Evolutionary conservation across 2,113 vertebrate genomes (phyloP).

Genomic region (Gadus chalcogrammus): DNA sequence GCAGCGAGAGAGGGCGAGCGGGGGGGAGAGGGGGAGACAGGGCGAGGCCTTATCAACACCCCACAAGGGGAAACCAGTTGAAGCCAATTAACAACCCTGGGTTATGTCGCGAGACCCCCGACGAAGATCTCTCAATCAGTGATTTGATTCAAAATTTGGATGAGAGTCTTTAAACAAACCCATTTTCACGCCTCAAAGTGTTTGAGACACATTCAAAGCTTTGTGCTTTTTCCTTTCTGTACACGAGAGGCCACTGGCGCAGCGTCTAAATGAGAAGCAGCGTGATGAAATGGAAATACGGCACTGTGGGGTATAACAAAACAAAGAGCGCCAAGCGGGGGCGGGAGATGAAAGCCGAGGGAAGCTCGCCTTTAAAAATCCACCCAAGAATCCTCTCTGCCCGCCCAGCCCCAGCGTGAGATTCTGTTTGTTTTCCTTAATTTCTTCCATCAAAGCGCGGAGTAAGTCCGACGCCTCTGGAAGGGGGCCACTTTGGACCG

Average conservation of each 20-base stretch:
- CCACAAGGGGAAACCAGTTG: no score
- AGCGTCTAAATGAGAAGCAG: slow-evolving; percentile 35
- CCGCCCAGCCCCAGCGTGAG: slow-evolving; percentile 9
- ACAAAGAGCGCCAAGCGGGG: slow-evolving; percentile 46
- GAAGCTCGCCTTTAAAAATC: slow-evolving; percentile 15
- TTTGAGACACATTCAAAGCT: background rate
- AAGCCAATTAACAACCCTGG: no score
- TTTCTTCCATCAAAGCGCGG: slow-evolving; percentile 14
- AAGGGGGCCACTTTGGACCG: slow-evolving; percentile 17
- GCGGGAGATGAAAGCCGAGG: background rate
- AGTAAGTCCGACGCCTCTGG: slow-evolving; percentile 31
- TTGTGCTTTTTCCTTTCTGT: background rate
- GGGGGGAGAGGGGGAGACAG: no score
- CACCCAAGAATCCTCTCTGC: slow-evolving; percentile 39
- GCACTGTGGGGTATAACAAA: slow-evolving; percentile 29
- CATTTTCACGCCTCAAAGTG: background rate
- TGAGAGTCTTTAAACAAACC: background rate
- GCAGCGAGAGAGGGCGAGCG: no score
- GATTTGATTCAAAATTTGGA: background rate
- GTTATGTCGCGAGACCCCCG: no score
- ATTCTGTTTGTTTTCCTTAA: background rate
- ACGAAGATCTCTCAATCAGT: background rate
- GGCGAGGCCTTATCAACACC: no score
- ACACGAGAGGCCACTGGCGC: background rate
- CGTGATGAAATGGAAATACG: slow-evolving; percentile 39